These are phyloP conservation scores for Oncorhynchus keta DNA, from an alignment of 2,113 vertebrate species.

Conservation along the genomic window DNA sequence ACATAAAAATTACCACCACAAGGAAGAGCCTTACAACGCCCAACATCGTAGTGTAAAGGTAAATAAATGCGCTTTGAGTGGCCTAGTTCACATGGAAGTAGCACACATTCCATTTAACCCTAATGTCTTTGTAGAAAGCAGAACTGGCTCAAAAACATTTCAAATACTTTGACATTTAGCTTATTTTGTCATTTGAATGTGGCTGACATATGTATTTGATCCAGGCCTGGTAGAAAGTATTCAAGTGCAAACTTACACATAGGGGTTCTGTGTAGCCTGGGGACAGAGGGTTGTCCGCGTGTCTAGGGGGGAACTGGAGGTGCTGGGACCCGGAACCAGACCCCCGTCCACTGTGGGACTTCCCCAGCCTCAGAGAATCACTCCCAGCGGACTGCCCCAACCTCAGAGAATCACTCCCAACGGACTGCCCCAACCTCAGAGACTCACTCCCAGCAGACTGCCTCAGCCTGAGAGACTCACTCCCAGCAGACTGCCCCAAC, in stretches of 20 bases:
- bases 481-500: too few relatives aligned
- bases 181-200: too few relatives aligned
- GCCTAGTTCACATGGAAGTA: not conserved
- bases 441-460: too few relatives aligned
- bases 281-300: constrained; percentile 63
- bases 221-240: not conserved
- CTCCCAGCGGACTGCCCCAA: too few relatives aligned
- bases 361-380: constrained; percentile 26
- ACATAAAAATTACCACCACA: not conserved
- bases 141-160: not conserved
- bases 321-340: constrained; percentile 51
- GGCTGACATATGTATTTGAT: too few relatives aligned
- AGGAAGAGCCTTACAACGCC: too few relatives aligned
- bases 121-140: not conserved
- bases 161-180: too few relatives aligned
- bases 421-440: too few relatives aligned
- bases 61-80: not conserved
- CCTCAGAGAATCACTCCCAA: constrained; percentile 1
- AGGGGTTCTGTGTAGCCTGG: constrained; percentile 77
- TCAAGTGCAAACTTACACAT: constrained; percentile 74
- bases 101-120: not conserved
- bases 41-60: not conserved
- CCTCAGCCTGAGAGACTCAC: too few relatives aligned
- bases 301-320: constrained; percentile 62
- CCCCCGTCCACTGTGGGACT: constrained; percentile 43